Evolutionary conservation across 2,797 vertebrate genomes (phyloP), one percentile per base, ranked within the genome.

Genomic region (Anisognathus igniventris): DNA sequence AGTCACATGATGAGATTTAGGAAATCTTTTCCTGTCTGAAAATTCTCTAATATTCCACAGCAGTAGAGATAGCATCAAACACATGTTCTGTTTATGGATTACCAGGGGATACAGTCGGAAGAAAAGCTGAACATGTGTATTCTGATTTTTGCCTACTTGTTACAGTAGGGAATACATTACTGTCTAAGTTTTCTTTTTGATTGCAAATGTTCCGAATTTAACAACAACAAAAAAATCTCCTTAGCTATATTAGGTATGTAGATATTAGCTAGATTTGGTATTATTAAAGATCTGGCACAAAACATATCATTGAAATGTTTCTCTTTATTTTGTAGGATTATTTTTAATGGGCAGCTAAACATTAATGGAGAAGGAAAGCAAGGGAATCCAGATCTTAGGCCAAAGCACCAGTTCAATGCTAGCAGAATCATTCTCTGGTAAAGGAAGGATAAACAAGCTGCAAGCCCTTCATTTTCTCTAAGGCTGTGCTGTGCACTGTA

Each of bases 41-140:
- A 95, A 90, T 83, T 96, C 88, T 96, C 91, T 94, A 83, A 75
- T 87, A 95, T 65, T 92, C 62, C 4, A 35, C 67, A 61, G 77
- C 84, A 94, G 74, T 42, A 96, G 81, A 95, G 88, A 96, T 89
- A 95, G 81, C 96, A 94, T 61, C 66, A 92, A 97, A 97, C 92
- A 84, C 65, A n/a, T 51, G 50, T 90, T 91, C 82, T 92, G 14
- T 83, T 96, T 96, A 94, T 53, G 94, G 94, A 97, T 97, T 96
- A 97, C 50, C 60, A 86, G 75, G 33, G 94, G 86, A 93, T 94
- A 91, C 51, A 74, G 83, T 53, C 91, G 65, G 93, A 95, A 95
- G 88, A 96, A 97, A 92, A 72, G 88, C 70, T 93, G 88, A 96
- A 91, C 88, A 96, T 86, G 87, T 96, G 92, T 77, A 89, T 91